Percentiles rank a stretch among this genome's conserved stretches.
Evolutionary conservation across 2,113 vertebrate genomes (phyloP).

Genomic region (Erythrocercus mccallii): DNA sequence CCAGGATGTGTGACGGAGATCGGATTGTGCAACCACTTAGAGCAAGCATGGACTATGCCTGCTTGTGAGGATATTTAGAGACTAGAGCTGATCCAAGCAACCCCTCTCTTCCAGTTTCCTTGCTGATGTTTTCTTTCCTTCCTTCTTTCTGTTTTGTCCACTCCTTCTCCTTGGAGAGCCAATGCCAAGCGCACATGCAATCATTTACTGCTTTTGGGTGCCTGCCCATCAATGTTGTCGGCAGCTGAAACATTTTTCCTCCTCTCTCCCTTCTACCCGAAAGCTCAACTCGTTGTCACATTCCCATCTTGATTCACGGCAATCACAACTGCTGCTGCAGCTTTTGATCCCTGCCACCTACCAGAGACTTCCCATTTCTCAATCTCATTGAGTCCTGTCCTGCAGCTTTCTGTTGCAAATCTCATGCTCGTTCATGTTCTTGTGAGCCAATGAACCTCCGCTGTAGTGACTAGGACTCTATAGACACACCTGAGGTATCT

Average conservation of each 20-base stretch:
- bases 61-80: neutral
- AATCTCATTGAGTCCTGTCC: neutral
- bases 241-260: neutral
- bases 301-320: accelerated
- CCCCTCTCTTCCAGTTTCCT: neutral
- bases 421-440: neutral
- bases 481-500: neutral
- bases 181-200: neutral
- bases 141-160: neutral
- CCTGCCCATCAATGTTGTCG: accelerated
- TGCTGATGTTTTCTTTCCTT: neutral
- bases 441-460: accelerated
- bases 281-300: accelerated
- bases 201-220: neutral
- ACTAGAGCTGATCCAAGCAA: neutral
- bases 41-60: neutral
- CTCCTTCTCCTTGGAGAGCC: neutral
- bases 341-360: neutral
- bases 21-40: neutral
- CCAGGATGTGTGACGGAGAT: neutral
- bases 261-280: neutral
- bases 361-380: neutral
- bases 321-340: neutral
- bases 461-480: neutral
- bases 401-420: neutral